A percentile compares a stretch with the other conserved stretches of the same genome.
Conservation (phyloP, 1,140 invertebrate species). For the Delia radicum region DNA sequence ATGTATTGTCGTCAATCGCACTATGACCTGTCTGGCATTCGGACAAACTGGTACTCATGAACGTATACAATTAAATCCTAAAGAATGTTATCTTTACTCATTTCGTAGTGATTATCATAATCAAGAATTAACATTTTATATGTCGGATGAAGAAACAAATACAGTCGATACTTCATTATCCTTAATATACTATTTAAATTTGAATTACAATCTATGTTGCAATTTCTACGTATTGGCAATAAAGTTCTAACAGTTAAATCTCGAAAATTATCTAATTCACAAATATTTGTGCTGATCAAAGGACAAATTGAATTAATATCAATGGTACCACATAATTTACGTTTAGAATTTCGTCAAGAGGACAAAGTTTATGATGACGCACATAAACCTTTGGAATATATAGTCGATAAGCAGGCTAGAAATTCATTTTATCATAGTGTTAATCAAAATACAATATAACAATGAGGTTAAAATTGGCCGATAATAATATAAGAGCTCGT, state of each 20-base stretch:
- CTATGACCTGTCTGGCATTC: slow-evolving; percentile 63
- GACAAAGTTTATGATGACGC: slow-evolving; percentile 25
- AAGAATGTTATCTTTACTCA: slow-evolving; percentile 42
- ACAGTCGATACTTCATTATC: slow-evolving; percentile 36
- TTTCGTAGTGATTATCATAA: slow-evolving; percentile 39
- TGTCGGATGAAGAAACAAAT: slow-evolving; percentile 30
- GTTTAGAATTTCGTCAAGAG: slow-evolving; percentile 38
- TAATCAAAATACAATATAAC: slow-evolving; percentile 31
- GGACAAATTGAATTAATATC: slow-evolving; percentile 67
- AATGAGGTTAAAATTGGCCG: slow-evolving; percentile 60
- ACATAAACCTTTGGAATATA: slow-evolving; percentile 26
- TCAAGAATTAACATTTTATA: slow-evolving; percentile 45
- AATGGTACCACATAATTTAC: slow-evolving; percentile 56
- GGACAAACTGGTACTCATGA: slow-evolving; percentile 74
- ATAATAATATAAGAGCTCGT: slow-evolving; percentile 62
- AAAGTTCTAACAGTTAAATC: slow-evolving; percentile 57
- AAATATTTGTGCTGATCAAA: slow-evolving; percentile 63
- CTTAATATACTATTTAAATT: slow-evolving; percentile 42
- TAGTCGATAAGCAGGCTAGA: slow-evolving; percentile 29
- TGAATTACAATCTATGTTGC: slow-evolving; percentile 35
- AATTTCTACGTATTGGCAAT: slow-evolving; percentile 38
- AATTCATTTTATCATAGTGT: slow-evolving; percentile 37
- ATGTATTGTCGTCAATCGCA: slow-evolving; percentile 75
- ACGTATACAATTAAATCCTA: slow-evolving; percentile 56
- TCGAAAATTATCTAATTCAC: slow-evolving; percentile 63